Conservation (phyloP, 2,113 vertebrate species). For the Atractosteus spatula region DNA sequence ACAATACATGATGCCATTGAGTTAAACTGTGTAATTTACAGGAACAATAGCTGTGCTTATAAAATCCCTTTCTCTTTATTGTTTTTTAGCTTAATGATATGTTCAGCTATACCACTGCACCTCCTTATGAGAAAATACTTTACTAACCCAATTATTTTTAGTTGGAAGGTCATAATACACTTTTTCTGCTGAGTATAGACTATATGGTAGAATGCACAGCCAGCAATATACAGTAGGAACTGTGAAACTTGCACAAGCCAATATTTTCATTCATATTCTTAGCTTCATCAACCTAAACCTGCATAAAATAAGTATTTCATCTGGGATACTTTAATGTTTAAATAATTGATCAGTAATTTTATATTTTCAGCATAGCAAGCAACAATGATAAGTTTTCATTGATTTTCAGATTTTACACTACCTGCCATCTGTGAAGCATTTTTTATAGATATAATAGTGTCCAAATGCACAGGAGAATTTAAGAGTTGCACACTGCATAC, state of each 20-base stretch:
- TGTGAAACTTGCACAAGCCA: constrained; percentile 25
- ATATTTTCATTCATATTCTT: constrained; percentile 34
- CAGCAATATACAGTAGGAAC: constrained; percentile 11
- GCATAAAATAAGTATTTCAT: constrained; percentile 21
- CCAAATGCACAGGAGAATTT: no score
- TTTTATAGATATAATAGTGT: no score
- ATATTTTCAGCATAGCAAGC: constrained; percentile 14
- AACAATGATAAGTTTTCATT: constrained; percentile 4
- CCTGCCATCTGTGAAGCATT: no score
- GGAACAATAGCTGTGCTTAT: constrained; percentile 11
- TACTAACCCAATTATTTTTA: constrained; percentile 22
- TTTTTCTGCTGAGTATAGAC: constrained; percentile 31
- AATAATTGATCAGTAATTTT: constrained; percentile 25
- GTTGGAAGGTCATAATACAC: constrained; percentile 9
- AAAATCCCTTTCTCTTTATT: constrained; percentile 15
- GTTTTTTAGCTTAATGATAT: constrained; percentile 9
- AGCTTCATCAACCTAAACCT: constrained; percentile 25
- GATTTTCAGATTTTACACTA: constrained; percentile 9
- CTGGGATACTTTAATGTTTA: constrained; percentile 16
- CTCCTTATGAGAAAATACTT: constrained; percentile 27
- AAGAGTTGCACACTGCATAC: no score
- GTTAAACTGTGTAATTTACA: constrained; percentile 23
- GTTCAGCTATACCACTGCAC: constrained; percentile 19
- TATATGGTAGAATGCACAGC: constrained; percentile 24
- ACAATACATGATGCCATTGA: constrained; percentile 38